Evolutionary conservation across 2,113 vertebrate species (phyloP), one percentile per base, ranked within the genome.

Genomic region (Proteles cristata): DNA sequence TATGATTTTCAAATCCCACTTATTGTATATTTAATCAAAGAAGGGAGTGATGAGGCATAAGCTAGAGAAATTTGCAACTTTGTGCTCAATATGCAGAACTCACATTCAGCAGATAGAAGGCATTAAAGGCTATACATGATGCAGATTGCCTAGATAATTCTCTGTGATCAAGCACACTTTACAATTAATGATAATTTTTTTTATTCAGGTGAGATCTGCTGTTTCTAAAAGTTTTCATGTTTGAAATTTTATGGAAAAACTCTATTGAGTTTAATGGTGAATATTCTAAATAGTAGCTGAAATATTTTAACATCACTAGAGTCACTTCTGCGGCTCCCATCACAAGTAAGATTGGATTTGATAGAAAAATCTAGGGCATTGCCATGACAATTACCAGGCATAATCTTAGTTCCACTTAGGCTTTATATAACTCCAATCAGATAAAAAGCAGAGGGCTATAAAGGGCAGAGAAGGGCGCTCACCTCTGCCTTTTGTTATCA

Each of bases 301-400:
- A 96, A 91, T 81, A 94, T 50, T 96, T 96, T 97, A 85, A 95
- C 92, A 92, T 89, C 31, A 61, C 69, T 61, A 25, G 21, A 94
- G 61, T 96, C 33, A 87, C 73, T 93, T 79, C 35, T 90, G 43
- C 48, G 45, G 82, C 21, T 82, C 58, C 80, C 80, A 63, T 83
- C 14, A 66, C 89, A 96, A 97, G 81, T 88, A 83, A 97, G 95
- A 97, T 95, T 94, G 79, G 50, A 97, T 95, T 96, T 97, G 95
- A 97, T 97, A 95, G 89, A 39, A 97, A 94, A 97, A 97, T 96
- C 95, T 97, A 96, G 96, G 97, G 50, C 97, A 97, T 96, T 68
- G 63, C 69, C 83, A 95, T 95, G 93, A 97, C 97, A 96, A 92
- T 97, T 95, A 87, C 92, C 83, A 92, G 65, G 43, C 66, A 96